Percentiles rank a stretch among this genome's conserved stretches.
These are phyloP conservation scores for Sceliomorpha sp. DNA, from an alignment of 2,888 invertebrate species.

Conservation along the genomic window DNA sequence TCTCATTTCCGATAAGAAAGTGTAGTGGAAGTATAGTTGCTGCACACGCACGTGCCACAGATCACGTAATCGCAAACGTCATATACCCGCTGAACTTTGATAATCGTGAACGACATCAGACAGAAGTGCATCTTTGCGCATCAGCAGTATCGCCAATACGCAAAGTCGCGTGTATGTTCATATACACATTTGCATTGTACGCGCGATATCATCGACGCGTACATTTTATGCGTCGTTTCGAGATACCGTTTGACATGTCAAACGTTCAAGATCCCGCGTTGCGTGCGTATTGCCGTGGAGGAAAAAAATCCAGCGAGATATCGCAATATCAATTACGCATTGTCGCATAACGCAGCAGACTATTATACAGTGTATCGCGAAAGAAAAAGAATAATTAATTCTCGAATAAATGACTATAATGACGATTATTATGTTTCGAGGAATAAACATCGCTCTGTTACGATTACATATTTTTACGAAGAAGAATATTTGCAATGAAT, in stretches of 20 bases:
- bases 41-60: slow-evolving; percentile 56
- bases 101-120: slow-evolving; percentile 61
- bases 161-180: slow-evolving; percentile 11
- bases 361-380: slow-evolving; percentile 27
- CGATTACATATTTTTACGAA: no score
- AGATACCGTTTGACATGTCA: slow-evolving; percentile 57
- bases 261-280: slow-evolving; percentile 57
- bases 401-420: slow-evolving; percentile 47
- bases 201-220: slow-evolving; percentile 33
- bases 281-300: slow-evolving; percentile 27
- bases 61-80: slow-evolving; percentile 63
- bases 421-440: slow-evolving; percentile 44
- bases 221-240: slow-evolving; percentile 41
- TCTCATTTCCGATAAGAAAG: slow-evolving; percentile 5
- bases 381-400: slow-evolving; percentile 48
- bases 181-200: slow-evolving; percentile 8
- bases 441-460: no score
- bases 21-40: slow-evolving; percentile 10
- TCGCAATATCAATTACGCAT: slow-evolving; percentile 46
- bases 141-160: slow-evolving; percentile 36
- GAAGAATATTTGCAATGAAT: no score
- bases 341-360: slow-evolving; percentile 37
- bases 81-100: slow-evolving; percentile 61
- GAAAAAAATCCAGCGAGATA: slow-evolving; percentile 3
- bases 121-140: slow-evolving; percentile 48